Evolutionary conservation across 92 coral and sea anemone species (phyloP).

Genomic region (Parazoanthus atlanticus): DNA sequence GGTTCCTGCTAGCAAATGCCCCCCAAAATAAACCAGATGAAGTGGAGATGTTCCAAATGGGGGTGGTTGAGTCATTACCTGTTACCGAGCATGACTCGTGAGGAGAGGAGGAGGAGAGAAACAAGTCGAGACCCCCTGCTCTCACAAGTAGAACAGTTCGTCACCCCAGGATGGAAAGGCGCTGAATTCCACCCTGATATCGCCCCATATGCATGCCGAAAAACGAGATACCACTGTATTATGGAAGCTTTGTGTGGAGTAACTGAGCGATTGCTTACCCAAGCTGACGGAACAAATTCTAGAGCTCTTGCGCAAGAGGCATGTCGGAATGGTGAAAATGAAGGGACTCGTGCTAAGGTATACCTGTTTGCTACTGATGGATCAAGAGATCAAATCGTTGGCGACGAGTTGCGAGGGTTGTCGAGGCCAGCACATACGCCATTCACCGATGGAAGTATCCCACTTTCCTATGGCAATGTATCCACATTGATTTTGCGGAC

Average conservation of each 20-base stretch:
- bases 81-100: neutral
- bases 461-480: neutral
- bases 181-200: neutral
- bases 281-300: neutral
- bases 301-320: neutral
- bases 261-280: neutral
- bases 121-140: neutral
- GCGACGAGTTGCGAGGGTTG: neutral
- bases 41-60: neutral
- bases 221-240: neutral
- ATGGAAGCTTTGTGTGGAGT: neutral
- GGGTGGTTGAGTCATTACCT: neutral
- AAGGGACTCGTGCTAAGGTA: neutral
- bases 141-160: neutral
- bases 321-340: conserved; percentile 16
- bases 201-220: neutral
- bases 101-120: neutral
- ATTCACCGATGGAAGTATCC: neutral
- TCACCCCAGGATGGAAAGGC: neutral
- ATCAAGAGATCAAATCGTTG: neutral
- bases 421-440: neutral
- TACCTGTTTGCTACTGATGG: neutral
- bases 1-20: no score
- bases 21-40: neutral
- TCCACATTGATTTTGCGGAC: neutral